Evolutionary conservation across 2,797 vertebrate genomes (phyloP).

Genomic region (Capromys pilorides): DNA sequence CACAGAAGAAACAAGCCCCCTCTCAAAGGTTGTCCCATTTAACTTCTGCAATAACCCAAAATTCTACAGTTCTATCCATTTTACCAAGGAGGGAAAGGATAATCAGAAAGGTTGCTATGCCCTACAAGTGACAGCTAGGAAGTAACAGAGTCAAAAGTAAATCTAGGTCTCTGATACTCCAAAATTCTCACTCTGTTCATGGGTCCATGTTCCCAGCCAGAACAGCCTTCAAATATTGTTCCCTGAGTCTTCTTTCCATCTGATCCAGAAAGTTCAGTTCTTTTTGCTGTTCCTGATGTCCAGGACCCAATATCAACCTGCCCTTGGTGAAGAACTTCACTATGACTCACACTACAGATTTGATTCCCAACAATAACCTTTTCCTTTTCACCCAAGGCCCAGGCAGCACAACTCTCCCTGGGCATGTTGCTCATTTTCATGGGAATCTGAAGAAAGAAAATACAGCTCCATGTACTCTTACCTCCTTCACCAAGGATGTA

Average conservation of each 20-base stretch:
- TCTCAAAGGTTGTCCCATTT: not conserved
- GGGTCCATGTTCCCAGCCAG: not conserved
- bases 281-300: not conserved
- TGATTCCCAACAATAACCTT: not conserved
- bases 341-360: not conserved
- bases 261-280: not conserved
- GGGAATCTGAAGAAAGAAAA: not conserved
- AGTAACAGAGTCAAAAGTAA: not conserved
- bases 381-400: not conserved
- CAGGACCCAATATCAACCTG: not conserved
- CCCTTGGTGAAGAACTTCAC: not conserved
- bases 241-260: not conserved
- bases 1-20: not conserved
- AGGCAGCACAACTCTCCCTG: not conserved
- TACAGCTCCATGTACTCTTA: not conserved
- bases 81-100: slow-evolving; percentile 11
- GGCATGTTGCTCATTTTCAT: not conserved
- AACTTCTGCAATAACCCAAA: not conserved
- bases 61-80: not conserved
- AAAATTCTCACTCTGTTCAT: not conserved
- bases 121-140: not conserved
- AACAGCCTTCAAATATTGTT: not conserved
- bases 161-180: not conserved
- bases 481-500: not conserved
- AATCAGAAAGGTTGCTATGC: not conserved